phyloP scores from a whole-genome alignment of 2,113 vertebrate genomes.

The Edolisoma coerulescens region DNA sequence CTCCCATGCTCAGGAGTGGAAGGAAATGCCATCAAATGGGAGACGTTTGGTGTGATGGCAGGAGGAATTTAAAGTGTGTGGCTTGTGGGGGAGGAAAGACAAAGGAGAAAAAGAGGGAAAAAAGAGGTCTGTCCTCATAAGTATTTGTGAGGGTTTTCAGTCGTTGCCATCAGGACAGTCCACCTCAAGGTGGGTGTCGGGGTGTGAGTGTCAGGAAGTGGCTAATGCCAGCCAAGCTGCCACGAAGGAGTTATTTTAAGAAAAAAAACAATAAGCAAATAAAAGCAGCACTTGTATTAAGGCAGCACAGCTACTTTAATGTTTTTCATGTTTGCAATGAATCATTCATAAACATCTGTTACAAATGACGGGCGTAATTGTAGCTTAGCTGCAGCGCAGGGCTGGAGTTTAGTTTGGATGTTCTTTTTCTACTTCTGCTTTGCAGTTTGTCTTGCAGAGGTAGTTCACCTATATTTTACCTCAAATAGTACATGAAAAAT shows the following conservation, averaged over 20 bases:
- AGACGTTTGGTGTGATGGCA: background rate
- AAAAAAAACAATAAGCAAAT: background rate
- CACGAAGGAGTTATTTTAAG: background rate
- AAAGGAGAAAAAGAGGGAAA: background rate
- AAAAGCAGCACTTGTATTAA: background rate
- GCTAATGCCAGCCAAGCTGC: background rate
- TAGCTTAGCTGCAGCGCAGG: background rate
- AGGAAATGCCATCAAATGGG: background rate
- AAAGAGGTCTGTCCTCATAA: background rate
- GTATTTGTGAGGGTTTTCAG: background rate
- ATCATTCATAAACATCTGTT: background rate
- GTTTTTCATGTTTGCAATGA: background rate
- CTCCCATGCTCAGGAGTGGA: background rate
- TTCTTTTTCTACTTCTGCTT: background rate
- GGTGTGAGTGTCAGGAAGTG: background rate
- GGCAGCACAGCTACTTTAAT: background rate
- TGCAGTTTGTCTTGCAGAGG: background rate
- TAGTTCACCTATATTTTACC: slow-evolving; percentile 14
- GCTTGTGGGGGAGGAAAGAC: background rate
- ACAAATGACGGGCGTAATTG: background rate
- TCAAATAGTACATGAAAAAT: background rate
- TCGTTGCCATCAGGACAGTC: background rate
- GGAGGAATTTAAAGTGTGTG: background rate
- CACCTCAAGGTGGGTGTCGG: background rate
- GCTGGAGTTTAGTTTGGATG: background rate